phyloP scores from a whole-genome alignment of 2,113 vertebrate species.

The Oplegnathus fasciatus region DNA sequence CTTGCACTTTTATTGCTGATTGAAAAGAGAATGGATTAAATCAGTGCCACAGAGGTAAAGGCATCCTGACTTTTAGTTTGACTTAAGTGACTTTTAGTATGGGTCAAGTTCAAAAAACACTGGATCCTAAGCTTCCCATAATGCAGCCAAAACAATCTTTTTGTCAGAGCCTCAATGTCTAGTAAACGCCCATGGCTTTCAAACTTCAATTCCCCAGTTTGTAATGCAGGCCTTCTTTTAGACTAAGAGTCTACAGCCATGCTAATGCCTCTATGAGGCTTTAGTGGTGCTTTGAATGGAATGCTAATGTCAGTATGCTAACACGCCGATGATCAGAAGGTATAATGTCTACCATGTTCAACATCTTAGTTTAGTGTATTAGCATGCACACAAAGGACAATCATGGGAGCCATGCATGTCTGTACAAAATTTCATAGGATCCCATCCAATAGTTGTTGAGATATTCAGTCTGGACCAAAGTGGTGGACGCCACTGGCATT shows the following conservation, averaged over 20 bases:
- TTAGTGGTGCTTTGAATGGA: not conserved
- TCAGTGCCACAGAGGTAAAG: not conserved
- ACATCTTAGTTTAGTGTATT: not conserved
- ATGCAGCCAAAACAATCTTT: not conserved
- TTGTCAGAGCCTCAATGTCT: not conserved
- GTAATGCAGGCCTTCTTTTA: not conserved
- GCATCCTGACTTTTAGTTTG: not conserved
- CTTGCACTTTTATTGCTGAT: not conserved
- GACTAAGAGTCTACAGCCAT: not conserved
- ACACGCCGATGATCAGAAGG: not conserved
- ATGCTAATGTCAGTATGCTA: not conserved
- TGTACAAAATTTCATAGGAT: not conserved
- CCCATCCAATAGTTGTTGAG: not conserved
- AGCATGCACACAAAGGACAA: not conserved
- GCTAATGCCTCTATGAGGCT: not conserved
- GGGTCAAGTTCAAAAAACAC: not conserved
- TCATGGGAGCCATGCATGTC: not conserved
- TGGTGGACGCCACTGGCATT: not conserved
- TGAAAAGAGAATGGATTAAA: not conserved
- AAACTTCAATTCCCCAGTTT: not conserved
- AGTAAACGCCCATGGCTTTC: not conserved
- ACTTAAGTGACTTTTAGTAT: not conserved
- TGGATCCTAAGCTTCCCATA: not conserved
- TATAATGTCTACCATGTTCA: not conserved
- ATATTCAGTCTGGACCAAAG: not conserved